Evolutionary conservation across 1,140 invertebrate genomes (phyloP), one percentile per base, ranked within the genome.

Genomic region (Adoxophyes honmai): DNA sequence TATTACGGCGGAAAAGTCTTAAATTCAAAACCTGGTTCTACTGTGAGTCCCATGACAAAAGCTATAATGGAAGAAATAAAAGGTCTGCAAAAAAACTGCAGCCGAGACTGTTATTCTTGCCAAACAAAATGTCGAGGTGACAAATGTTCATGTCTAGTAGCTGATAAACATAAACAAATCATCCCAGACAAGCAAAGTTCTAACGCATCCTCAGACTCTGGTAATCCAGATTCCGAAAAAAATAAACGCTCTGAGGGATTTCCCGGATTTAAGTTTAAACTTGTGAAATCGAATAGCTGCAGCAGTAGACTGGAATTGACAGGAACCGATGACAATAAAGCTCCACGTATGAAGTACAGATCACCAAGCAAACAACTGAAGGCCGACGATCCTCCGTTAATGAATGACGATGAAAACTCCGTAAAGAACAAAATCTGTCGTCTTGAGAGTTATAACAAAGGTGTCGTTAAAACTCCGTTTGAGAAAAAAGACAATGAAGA

Each of bases 1-100:
- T 97, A 96, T 75, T 96, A 96, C 66, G 95, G 96, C 0, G 95
- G 95, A 1, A 93, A 94, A 73, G 93, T 96, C 9, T 90, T 96
- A 5, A 92, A 94, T 64, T 92, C 91, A 10, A 92, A 92, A 73
- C 90, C 90, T 54, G 92, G 92, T 0, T 92, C 92, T 6, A 82
- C 92, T 9, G 91, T 92, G 36, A 93, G 90, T 61, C 92, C 91
- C 6, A 90, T 91, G 82, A 91, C 91, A 6, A 92, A 92, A 78
- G 91, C 91, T 1, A 93, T 93, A 55, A 93, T 93, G 90, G 91
- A 93, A 57, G 92, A 93, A 81, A 93, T 93, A 48, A 78, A 87
- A 77, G 86, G 77, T 69, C 71, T 89, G 52, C 89, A 88, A 81
- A 91, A 84, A 80, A 91, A 86, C 62, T 91, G 89, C 64, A 89